Conservation (phyloP, 1,140 invertebrate species). For the Drosophila miranda region DNA sequence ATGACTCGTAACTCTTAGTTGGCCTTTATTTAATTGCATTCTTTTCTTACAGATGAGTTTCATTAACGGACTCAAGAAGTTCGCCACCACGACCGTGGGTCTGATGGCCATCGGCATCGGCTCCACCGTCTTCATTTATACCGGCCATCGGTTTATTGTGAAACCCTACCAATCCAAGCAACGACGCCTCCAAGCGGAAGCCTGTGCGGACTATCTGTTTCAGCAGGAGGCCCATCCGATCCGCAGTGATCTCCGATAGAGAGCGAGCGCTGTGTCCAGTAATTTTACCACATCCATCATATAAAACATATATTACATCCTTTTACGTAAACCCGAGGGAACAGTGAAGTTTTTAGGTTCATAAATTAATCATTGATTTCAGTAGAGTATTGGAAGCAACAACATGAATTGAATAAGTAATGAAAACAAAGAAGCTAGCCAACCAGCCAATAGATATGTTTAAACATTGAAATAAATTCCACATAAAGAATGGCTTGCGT, state of each 20-base stretch:
- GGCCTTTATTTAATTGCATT: conserved; percentile 19
- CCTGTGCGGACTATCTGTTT: conserved; percentile 76
- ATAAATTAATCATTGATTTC: conserved; percentile 9
- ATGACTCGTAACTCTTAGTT: not conserved
- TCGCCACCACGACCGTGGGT: conserved; percentile 72
- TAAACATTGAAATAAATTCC: conserved; percentile 25
- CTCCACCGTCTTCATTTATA: conserved; percentile 54
- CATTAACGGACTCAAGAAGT: conserved; percentile 74
- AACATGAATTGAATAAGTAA: conserved; percentile 52
- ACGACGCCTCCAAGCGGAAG: conserved; percentile 65
- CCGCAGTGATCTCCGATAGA: conserved; percentile 1
- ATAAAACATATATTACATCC: conserved; percentile 1
- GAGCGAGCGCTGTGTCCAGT: conserved; percentile 2
- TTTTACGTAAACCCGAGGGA: conserved; percentile 36
- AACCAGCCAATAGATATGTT: conserved; percentile 11
- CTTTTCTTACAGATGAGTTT: conserved; percentile 73
- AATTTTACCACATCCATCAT: conserved; percentile 9
- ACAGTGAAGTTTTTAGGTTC: conserved; percentile 31
- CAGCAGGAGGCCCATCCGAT: conserved; percentile 59
- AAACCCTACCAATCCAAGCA: conserved; percentile 58
- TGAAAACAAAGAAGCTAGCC: conserved; percentile 27
- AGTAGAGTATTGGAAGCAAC: conserved; percentile 33
- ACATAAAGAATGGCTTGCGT: not conserved
- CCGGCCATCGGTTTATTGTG: conserved; percentile 64
- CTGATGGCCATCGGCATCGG: conserved; percentile 78